Base-by-base conservation (phyloP, 1,140 invertebrate genomes). In the Spodoptera litura region DNA sequence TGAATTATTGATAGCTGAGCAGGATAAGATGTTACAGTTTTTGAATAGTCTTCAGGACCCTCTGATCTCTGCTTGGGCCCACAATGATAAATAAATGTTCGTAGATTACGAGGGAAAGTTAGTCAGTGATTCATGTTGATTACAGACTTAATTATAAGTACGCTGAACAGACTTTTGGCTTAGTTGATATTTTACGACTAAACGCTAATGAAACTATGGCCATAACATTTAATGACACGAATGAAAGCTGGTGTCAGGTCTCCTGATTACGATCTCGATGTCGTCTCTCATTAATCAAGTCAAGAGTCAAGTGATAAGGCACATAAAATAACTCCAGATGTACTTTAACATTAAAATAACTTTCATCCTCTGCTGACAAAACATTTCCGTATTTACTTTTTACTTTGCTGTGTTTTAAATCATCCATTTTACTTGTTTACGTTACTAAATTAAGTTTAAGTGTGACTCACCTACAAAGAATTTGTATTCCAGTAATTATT, bases 1-100 rank as follows among this genome's bases (percentile, higher is more conserved):
- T 80, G 74, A 77, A 76, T 80, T 76, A 80, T 77, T 61, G 64
- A 72, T 55, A 49, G 61, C 49, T 4, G 6, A 56, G 52, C 11
- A 68, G 51, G 9, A 15, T n/a, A 66, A 77, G 74, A 11, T 20
- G 55, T 75, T 75, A 75, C 53, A 44, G 58, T 64, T 55, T 27
- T 51, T 64, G 49, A 75, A 64, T 75, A 25, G 25, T 44, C 49
- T 49, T 75, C 51, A 4, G 27, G 58, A 3, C 59, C 58, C 44
- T 64, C 44, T 27, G 15, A 49, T 52, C 49, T 75, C 38, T 56
- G 70, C 31, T 72, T 72, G 55, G 31, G 70, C 27, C 25, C 53
- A 38, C 44, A 15, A 31, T 10, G 25, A 52, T 75, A 62, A 61
- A 59, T n/a, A 15, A n/a, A 38, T 75, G 20, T 52, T 53, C 25